Conservation (phyloP, 2,888 invertebrate genomes). For the Hydropsyche betteni region DNA sequence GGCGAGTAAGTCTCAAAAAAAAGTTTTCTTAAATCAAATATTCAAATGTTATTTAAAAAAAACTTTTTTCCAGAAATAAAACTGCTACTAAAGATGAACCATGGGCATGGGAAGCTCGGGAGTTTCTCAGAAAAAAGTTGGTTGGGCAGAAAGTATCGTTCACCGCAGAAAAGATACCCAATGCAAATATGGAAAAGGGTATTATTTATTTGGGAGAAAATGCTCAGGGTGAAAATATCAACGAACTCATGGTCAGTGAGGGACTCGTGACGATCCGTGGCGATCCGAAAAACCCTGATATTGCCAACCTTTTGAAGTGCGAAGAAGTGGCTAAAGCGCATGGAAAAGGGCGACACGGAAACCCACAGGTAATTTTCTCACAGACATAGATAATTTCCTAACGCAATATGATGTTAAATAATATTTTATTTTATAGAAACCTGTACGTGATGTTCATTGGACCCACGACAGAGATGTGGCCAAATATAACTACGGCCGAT, state of each 20-base stretch:
- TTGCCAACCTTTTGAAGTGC: conserved; percentile 77
- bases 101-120: conserved; percentile 97
- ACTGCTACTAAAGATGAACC: conserved; percentile 88
- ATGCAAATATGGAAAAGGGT: conserved; percentile 74
- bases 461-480: conserved; percentile 86
- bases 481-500: conserved; percentile 83
- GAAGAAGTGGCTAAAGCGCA: conserved; percentile 91
- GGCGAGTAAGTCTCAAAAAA: conserved; percentile 59
- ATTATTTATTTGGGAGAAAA: conserved; percentile 86
- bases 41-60: background rate
- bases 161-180: conserved; percentile 83
- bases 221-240: conserved; percentile 84
- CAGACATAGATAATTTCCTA: no score
- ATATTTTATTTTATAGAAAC: conserved; percentile 62
- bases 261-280: conserved; percentile 86
- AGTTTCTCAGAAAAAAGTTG: conserved; percentile 90
- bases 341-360: conserved; percentile 84
- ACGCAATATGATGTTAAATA: no score
- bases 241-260: conserved; percentile 87
- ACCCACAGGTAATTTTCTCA: conserved; percentile 52
- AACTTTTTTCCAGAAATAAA: conserved; percentile 63
- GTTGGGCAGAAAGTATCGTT: conserved; percentile 92
- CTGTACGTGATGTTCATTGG: conserved; percentile 90
- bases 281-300: conserved; percentile 70
- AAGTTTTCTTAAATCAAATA: conserved; percentile 44